Conservation (phyloP, 2,797 vertebrate species). For the Apogon hyalosoma region DNA sequence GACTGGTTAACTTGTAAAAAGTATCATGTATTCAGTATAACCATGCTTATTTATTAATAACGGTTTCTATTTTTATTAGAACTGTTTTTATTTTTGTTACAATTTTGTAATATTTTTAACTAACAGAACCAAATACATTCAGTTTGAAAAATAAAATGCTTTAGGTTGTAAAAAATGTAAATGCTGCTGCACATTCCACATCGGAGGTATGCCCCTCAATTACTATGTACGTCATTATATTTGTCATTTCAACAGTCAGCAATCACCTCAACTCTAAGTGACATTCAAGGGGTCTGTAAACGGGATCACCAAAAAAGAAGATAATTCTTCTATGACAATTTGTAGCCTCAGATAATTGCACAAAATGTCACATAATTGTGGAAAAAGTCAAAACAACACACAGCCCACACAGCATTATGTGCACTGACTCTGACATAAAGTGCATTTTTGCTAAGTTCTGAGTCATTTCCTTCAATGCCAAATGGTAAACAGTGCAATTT, state of each 20-base stretch:
- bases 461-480: slow-evolving; percentile 77
- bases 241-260: slow-evolving; percentile 69
- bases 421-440: slow-evolving; percentile 66
- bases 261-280: slow-evolving; percentile 62
- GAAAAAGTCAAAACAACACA: slow-evolving; percentile 76
- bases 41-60: not conserved
- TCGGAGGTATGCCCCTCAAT: slow-evolving; percentile 12
- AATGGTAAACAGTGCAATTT: slow-evolving; percentile 78
- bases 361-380: slow-evolving; percentile 78
- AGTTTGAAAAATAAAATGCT: no score
- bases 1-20: no score
- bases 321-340: slow-evolving; percentile 60
- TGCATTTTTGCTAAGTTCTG: slow-evolving; percentile 67
- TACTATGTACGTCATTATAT: slow-evolving; percentile 55
- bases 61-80: not conserved
- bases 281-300: slow-evolving; percentile 63
- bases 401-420: slow-evolving; percentile 70
- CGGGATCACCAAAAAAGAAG: slow-evolving; percentile 54
- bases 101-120: no score
- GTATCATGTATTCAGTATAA: no score
- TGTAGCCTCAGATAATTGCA: slow-evolving; percentile 73
- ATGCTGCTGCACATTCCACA: not conserved
- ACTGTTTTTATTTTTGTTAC: not conserved
- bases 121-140: no score
- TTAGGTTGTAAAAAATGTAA: slow-evolving; percentile 9